These are phyloP conservation scores for Polyergus mexicanus DNA, from an alignment of 1,140 invertebrate species.

Conservation along the genomic window DNA sequence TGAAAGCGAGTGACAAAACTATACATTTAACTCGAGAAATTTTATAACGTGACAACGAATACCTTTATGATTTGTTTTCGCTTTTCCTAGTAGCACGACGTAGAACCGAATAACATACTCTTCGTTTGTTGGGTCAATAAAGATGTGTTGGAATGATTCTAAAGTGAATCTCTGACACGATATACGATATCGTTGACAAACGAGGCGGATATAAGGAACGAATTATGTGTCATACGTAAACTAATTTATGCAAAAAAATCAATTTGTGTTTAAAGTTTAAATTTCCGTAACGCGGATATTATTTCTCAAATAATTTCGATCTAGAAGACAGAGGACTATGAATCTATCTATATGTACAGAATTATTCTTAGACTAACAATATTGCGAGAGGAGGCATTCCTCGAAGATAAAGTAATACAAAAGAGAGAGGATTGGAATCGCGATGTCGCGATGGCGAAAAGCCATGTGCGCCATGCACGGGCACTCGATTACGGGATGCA, in stretches of 20 bases:
- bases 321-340: neutral
- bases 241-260: no score
- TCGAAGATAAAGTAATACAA: slow-evolving; percentile 47
- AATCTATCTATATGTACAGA: neutral
- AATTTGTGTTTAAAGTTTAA: no score
- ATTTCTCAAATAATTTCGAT: no score
- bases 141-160: neutral
- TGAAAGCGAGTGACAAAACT: slow-evolving; percentile 53
- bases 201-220: neutral
- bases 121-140: slow-evolving; percentile 6
- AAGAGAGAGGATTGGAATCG: slow-evolving; percentile 29
- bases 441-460: slow-evolving; percentile 49
- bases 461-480: slow-evolving; percentile 80
- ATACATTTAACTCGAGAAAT: slow-evolving; percentile 15
- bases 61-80: slow-evolving; percentile 63
- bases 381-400: neutral
- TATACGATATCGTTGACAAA: neutral
- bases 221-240: no score
- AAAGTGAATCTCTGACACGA: neutral
- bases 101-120: neutral
- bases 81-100: neutral
- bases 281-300: no score
- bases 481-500: slow-evolving; percentile 77
- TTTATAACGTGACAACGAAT: slow-evolving; percentile 57
- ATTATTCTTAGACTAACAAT: slow-evolving; percentile 4